A percentile compares a stretch with the other conserved stretches of the same genome.
Evolutionary conservation across 2,113 vertebrate genomes (phyloP).

Genomic region (Tamias sibiricus): DNA sequence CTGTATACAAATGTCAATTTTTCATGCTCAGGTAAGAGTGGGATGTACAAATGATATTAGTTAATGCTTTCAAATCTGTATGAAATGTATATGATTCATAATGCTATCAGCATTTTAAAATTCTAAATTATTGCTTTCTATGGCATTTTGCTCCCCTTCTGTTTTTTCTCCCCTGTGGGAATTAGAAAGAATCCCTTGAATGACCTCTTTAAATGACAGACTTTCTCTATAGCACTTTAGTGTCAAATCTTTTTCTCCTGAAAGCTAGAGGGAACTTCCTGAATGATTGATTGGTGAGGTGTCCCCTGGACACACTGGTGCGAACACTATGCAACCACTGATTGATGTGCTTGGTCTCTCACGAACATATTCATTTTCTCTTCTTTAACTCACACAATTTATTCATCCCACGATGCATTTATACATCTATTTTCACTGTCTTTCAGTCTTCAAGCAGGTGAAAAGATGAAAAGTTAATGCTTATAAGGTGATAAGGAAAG

Average conservation of each 20-base stretch:
- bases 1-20: neutral
- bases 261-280: conserved; percentile 63
- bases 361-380: conserved; percentile 79
- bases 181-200: neutral
- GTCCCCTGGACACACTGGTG: conserved; percentile 73
- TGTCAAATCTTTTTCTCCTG: conserved; percentile 49
- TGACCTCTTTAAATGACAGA: conserved; percentile 57
- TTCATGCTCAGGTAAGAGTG: conserved; percentile 9
- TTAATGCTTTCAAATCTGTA: conserved; percentile 34
- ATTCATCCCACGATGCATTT: conserved; percentile 78
- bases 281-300: conserved; percentile 73
- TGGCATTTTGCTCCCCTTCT: neutral
- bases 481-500: conserved; percentile 53
- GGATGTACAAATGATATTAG: neutral
- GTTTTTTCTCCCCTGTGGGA: neutral
- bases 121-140: conserved; percentile 3
- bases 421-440: conserved; percentile 71
- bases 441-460: conserved; percentile 77
- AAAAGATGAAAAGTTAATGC: conserved; percentile 75
- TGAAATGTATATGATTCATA: conserved; percentile 47
- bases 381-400: conserved; percentile 76
- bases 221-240: conserved; percentile 43
- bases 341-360: conserved; percentile 78
- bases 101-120: conserved; percentile 18
- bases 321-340: conserved; percentile 74